Percentiles rank a stretch among this genome's conserved stretches.
These are phyloP conservation scores for Prunella fulvescens DNA, from an alignment of 2,113 vertebrate species.

Conservation along the genomic window DNA sequence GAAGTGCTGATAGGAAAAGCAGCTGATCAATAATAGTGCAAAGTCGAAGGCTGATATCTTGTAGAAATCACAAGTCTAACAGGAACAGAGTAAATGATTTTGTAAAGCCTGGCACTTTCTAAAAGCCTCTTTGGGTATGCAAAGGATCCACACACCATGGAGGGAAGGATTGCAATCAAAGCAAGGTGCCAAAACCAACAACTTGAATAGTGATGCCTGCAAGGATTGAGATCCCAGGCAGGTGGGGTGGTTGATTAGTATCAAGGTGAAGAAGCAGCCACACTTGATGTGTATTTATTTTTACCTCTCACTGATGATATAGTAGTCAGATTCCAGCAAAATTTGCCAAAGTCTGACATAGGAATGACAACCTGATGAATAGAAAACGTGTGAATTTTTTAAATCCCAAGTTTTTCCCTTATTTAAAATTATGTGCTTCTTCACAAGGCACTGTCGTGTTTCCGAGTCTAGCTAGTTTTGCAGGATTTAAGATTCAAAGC, in stretches of 20 bases:
- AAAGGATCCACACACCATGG: background rate
- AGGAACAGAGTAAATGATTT: background rate
- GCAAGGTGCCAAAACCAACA: background rate
- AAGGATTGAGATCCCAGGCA: background rate
- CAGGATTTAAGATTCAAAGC: background rate
- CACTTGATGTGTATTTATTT: background rate
- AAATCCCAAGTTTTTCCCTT: background rate
- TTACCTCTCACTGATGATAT: background rate
- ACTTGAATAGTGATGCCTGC: background rate
- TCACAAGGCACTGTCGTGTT: background rate
- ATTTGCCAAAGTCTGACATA: background rate
- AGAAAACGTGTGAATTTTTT: slow-evolving; percentile 4
- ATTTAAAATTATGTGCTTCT: background rate
- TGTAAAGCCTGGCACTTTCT: background rate
- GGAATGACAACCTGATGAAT: slow-evolving; percentile 17
- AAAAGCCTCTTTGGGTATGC: background rate
- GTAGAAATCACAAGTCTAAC: background rate
- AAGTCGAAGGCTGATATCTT: background rate
- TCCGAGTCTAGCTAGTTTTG: background rate
- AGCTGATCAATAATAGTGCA: background rate
- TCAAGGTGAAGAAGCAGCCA: background rate
- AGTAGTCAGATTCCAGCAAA: background rate
- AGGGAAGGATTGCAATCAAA: background rate
- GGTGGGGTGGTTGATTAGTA: background rate
- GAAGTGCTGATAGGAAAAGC: background rate